Conservation (phyloP, 2,797 vertebrate genomes). For the Lithobates sylvaticus region DNA sequence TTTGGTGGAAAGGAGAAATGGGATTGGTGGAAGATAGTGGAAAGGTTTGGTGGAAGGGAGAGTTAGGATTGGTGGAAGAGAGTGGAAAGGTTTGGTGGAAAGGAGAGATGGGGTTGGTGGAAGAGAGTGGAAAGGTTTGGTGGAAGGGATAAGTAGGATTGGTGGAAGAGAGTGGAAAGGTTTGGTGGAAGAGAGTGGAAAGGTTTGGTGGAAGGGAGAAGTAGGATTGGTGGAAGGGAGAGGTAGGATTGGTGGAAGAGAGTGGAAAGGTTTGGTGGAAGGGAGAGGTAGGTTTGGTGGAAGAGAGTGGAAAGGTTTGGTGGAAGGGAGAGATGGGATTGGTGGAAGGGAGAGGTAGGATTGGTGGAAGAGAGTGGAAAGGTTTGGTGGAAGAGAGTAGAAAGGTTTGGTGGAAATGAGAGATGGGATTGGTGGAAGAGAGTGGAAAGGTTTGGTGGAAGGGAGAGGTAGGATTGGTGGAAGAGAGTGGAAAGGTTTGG, state of each 20-base stretch:
- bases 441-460: not conserved
- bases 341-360: not conserved
- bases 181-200: not conserved
- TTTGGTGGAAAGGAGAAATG: not conserved
- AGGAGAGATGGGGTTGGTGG: not conserved
- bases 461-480: not conserved
- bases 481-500: not conserved
- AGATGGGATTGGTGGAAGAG: not conserved
- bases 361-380: not conserved
- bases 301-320: constrained; percentile 54
- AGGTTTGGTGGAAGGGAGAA: not conserved
- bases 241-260: too few relatives aligned
- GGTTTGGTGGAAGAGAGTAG: not conserved
- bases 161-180: not conserved
- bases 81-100: not conserved
- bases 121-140: not conserved
- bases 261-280: too few relatives aligned
- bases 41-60: not conserved
- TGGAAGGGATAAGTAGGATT: not conserved
- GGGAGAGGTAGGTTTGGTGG: not conserved
- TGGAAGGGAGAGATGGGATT: not conserved
- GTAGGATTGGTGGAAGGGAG: too few relatives aligned
- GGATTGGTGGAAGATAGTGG: too few relatives aligned
- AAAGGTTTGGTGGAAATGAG: not conserved
- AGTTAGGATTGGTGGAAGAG: too few relatives aligned